Base-by-base conservation (phyloP, 2,113 vertebrate species). In the Hystrix brachyura region DNA sequence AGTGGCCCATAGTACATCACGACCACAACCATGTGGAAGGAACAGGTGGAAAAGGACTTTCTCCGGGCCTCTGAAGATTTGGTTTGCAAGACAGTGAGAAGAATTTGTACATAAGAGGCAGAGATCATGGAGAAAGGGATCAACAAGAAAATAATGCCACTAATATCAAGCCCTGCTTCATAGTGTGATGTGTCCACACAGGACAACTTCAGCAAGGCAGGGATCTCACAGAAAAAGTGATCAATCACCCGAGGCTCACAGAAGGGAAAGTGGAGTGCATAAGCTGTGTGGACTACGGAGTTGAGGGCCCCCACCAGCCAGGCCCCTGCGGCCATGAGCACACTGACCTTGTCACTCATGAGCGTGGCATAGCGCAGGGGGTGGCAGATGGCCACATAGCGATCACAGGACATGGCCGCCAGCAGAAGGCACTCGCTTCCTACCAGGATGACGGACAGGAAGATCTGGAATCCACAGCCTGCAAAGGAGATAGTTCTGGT, bases 381-480 rank as follows among this genome's bases (percentile, higher is more conserved):
- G 32, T 87, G 88, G 57, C 88, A 91, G 83, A 87, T 87, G 57
- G 62, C 27, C 29, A 65, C 62, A 81, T 80, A 94, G 51, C 34
- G n/a, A 10, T 87, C 95, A 32, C 43, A 88, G 43, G 95, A 92
- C 95, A 96, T 94, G 34, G 79, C 71, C 3, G 57, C 79, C 64
- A 96, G 64, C 5, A 94, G 94, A 25, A 95, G 57, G 43, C 94
- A 95, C 80, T 96, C 87, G 1, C 78, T 78, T 34, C 91, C 94
- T 9, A 95, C 34, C 12, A 95, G 78, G 2, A 11, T 80, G 34
- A 96, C 64, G 8, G 88, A 94, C 2, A 95, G 65, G 27, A 96
- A 96, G 32, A 94, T 17, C 65, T 97, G 95, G n/a, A 96, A 55
- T 7, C 64, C 94, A 81, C 94, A 97, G 4, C 59, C 51, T 67